Conservation (phyloP, 2,888 invertebrate genomes). For the Sphaerophoria taeniata region DNA sequence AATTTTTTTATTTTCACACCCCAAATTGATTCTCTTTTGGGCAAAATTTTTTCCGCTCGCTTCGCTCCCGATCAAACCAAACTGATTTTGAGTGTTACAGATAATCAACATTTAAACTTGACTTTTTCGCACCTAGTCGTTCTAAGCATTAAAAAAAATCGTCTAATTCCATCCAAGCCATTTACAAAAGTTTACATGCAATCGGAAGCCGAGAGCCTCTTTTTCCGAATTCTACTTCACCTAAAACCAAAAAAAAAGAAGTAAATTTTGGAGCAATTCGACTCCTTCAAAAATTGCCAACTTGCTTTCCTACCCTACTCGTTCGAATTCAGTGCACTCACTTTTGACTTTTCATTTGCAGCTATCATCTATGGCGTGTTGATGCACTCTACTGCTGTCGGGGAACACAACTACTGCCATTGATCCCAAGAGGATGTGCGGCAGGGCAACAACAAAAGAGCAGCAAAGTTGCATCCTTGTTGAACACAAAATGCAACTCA, state of each 20-base stretch:
- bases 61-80: no score
- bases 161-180: no score
- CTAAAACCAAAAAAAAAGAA: neutral
- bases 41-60: no score
- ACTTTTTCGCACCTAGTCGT: no score
- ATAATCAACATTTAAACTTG: no score
- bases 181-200: constrained; percentile 44
- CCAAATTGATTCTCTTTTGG: no score
- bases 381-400: constrained; percentile 34
- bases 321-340: constrained; percentile 41
- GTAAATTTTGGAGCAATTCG: constrained; percentile 33
- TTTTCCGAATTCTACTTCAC: constrained; percentile 1
- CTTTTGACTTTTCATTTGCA: constrained; percentile 58
- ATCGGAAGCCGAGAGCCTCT: constrained; percentile 36
- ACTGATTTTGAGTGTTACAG: no score
- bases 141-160: no score
- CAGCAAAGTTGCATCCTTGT: constrained; percentile 59
- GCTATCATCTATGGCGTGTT: constrained; percentile 19
- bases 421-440: constrained; percentile 17
- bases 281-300: constrained; percentile 21
- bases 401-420: constrained; percentile 20
- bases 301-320: constrained; percentile 7
- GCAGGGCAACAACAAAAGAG: constrained; percentile 40
- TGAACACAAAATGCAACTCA: constrained; percentile 62
- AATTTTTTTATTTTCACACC: no score